Conservation (phyloP, 2,797 vertebrate species). For the Spinus pinus region DNA sequence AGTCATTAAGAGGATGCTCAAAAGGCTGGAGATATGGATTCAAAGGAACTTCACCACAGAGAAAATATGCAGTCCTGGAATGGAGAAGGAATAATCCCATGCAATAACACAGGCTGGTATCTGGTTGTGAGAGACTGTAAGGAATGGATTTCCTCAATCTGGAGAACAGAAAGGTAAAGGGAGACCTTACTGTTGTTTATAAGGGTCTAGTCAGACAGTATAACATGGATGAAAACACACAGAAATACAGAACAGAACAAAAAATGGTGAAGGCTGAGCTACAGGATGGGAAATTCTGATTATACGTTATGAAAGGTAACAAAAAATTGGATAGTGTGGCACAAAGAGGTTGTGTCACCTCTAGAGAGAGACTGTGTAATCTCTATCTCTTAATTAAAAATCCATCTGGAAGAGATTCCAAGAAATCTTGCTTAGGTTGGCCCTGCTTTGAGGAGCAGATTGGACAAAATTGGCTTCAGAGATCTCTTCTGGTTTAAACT, state of each 20-base stretch:
- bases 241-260: neutral
- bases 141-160: neutral
- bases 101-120: neutral
- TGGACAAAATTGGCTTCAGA: neutral
- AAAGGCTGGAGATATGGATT: rapidly evolving
- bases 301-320: neutral
- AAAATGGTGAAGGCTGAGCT: neutral
- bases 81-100: neutral
- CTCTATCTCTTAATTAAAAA: neutral
- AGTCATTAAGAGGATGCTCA: neutral
- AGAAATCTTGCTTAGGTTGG: neutral
- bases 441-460: neutral
- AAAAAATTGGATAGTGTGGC: neutral
- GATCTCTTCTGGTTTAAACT: neutral
- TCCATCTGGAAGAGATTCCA: neutral
- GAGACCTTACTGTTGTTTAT: neutral
- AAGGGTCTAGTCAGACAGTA: neutral
- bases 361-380: neutral
- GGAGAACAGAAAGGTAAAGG: neutral
- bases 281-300: neutral
- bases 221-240: neutral
- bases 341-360: neutral
- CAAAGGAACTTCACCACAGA: neutral
- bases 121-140: neutral
- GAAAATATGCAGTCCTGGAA: neutral